Conservation (phyloP, 2,888 invertebrate genomes). For the Chrysolina americana region DNA sequence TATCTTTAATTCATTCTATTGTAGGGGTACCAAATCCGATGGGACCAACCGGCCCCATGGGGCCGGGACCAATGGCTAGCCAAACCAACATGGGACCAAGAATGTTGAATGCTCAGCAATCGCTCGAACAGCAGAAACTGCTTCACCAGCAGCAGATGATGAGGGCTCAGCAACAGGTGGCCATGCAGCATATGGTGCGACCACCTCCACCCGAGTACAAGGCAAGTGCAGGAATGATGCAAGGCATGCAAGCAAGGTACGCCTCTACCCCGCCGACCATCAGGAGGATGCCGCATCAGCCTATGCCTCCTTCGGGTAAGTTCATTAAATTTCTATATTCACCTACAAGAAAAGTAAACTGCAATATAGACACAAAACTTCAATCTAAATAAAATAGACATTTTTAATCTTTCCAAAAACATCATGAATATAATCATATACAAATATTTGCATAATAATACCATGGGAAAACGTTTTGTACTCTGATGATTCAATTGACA, state of each 20-base stretch:
- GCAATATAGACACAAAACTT: no score
- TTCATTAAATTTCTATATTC: no score
- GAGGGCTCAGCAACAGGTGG: conserved; percentile 74
- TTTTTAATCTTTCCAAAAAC: no score
- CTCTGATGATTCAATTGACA: no score
- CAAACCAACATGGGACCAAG: conserved; percentile 57
- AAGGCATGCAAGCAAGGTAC: conserved; percentile 66
- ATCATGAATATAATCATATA: no score
- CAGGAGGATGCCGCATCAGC: conserved; percentile 79
- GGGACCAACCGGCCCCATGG: conserved; percentile 53
- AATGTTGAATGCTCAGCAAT: conserved; percentile 61
- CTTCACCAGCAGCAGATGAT: conserved; percentile 73
- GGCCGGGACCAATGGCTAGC: conserved; percentile 47
- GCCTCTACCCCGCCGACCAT: conserved; percentile 72
- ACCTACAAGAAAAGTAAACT: no score
- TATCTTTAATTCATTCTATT: background rate
- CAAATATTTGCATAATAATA: no score
- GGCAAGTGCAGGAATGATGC: conserved; percentile 74
- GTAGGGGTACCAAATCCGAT: conserved; percentile 54
- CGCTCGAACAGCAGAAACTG: conserved; percentile 67
- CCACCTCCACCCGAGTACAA: conserved; percentile 92
- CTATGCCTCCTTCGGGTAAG: conserved; percentile 79
- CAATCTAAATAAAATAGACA: no score
- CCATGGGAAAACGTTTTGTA: no score
- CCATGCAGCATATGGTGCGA: conserved; percentile 70